phyloP scores from a whole-genome alignment of 2,797 vertebrate genomes.

The Sebastes itinus region DNA sequence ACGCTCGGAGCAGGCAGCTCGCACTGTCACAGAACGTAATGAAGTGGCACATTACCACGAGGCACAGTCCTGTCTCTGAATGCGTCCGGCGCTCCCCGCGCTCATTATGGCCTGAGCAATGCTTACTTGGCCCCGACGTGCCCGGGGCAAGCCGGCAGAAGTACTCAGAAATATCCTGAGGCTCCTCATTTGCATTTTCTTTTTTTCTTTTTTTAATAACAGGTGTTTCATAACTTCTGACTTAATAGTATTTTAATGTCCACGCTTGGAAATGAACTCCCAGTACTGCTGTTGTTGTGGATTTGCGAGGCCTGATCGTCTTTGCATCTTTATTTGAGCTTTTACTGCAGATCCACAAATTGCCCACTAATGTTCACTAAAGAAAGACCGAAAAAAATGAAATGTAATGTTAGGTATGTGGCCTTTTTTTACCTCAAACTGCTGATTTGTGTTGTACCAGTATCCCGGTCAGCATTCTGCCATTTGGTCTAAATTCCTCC shows the following conservation, averaged over 20 bases:
- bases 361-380: not conserved
- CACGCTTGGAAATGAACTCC: conserved; percentile 14
- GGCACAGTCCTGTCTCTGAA: conserved; percentile 60
- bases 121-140: conserved; percentile 49
- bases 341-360: conserved; percentile 2
- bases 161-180: conserved; percentile 37
- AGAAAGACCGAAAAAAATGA: not conserved
- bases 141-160: conserved; percentile 32
- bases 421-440: conserved; percentile 8
- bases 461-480: conserved; percentile 50
- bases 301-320: not conserved
- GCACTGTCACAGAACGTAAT: conserved; percentile 72
- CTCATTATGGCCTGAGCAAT: conserved; percentile 62
- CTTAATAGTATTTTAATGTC: conserved; percentile 61
- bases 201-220: conserved; percentile 10
- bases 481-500: conserved; percentile 56
- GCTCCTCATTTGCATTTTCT: conserved; percentile 31
- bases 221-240: conserved; percentile 50
- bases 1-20: conserved; percentile 58
- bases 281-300: conserved; percentile 5
- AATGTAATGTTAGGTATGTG: not conserved
- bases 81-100: conserved; percentile 40
- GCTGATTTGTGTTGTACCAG: conserved; percentile 14
- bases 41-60: conserved; percentile 69
- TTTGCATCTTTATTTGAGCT: not conserved